Base-by-base conservation (phyloP, 1,140 invertebrate genomes). In the Drosophila burlai region DNA sequence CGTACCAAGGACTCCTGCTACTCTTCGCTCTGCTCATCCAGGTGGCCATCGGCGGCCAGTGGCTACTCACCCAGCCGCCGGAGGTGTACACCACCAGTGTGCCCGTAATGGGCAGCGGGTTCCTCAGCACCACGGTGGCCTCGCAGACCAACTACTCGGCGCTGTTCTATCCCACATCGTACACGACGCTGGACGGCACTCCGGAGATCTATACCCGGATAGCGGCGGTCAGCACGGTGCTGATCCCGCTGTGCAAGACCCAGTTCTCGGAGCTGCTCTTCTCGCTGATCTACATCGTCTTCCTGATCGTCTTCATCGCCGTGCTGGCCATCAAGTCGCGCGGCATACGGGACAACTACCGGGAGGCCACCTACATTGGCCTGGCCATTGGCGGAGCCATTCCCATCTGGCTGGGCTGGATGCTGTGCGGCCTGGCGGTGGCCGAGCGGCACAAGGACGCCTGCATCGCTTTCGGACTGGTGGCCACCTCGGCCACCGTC, bases 1-100 rank as follows among this genome's bases (percentile, higher is more conserved):
- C 97, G 5, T 99, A 99, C 93, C 96, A 98, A 95, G 97, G 97
- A 55, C 94, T 98, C 9, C 95, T 99, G 15, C 94, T 99, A 78
- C 96, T 98, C 83, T 99, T 99, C 92, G 97, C 97, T 4, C 96
- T 97, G 26, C 94, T 97, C 84, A 97, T 97, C 73, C 97, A 99
- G 94, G 95, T 98, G 68, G 97, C 97, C 43, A 98, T 98, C 76
- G 96, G 97, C 38, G 95, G 95, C 2, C 97, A 98, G 93, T 98
- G 97, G 97, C 94, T 98, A 73, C 94, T 95, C 77, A 96, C 95
- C 59, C 94, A 95, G 64, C 96, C 97, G 2, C 96, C 96, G 1
- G 94, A 95, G 18, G 93, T 95, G 45, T 94, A 95, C 75, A 93
- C 93, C 38, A 90, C 94, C 34, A 91, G 89, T 92, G 91, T 93